These are phyloP conservation scores for Fulmarus glacialis DNA, from an alignment of 2,113 vertebrate genomes.

Conservation along the genomic window DNA sequence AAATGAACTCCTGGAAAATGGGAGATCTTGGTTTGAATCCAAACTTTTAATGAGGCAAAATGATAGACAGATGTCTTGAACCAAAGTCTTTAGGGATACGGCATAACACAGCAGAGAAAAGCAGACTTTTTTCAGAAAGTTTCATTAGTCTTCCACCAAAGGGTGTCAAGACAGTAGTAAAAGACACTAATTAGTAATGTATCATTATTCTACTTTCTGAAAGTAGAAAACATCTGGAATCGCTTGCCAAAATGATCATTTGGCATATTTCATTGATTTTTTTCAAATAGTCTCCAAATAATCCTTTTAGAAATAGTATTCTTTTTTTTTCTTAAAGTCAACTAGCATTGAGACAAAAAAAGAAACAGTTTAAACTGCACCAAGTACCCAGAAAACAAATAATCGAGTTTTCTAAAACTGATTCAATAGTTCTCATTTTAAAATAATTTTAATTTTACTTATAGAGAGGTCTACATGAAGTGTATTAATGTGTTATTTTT, in stretches of 20 bases:
- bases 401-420: not conserved
- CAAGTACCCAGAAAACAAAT: not conserved
- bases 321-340: not conserved
- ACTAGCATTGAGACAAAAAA: not conserved
- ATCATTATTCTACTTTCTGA: not conserved
- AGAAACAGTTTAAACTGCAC: not conserved
- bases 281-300: not conserved
- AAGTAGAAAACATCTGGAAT: not conserved
- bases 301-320: not conserved
- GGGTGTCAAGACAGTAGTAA: not conserved
- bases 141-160: not conserved
- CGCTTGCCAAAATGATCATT: not conserved
- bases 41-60: not conserved
- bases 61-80: not conserved
- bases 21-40: not conserved
- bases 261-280: not conserved
- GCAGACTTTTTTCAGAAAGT: not conserved
- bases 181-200: not conserved
- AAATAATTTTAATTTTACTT: not conserved
- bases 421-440: not conserved
- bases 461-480: not conserved
- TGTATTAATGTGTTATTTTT: not conserved
- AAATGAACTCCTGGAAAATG: not conserved
- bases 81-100: not conserved
- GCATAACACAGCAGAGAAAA: not conserved